These are phyloP conservation scores for Diplolepis rosae DNA, from an alignment of 2,888 invertebrate species.

Conservation along the genomic window DNA sequence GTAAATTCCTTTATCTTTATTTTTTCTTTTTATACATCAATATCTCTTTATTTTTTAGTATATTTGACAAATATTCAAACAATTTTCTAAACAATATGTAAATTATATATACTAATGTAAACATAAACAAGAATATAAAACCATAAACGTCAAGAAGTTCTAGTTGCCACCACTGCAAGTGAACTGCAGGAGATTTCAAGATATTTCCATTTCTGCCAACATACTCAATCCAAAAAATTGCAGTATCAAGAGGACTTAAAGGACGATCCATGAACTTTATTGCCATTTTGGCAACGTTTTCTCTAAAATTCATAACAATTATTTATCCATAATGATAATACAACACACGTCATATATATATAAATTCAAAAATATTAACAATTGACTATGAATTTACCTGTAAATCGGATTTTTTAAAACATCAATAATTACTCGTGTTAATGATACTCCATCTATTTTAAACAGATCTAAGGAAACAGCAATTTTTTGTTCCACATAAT, in stretches of 20 bases:
- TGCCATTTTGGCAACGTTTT: background rate
- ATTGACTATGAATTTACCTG: conserved; percentile 47
- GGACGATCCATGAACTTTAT: conserved; percentile 74
- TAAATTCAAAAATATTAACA: too few relatives aligned
- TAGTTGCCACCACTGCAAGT: conserved; percentile 72
- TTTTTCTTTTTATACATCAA: background rate
- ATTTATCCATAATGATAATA: background rate
- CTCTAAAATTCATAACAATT: too few relatives aligned
- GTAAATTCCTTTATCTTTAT: too few relatives aligned
- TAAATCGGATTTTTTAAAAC: conserved; percentile 70
- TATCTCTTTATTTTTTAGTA: too few relatives aligned
- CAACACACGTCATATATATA: background rate
- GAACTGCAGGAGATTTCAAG: conserved; percentile 70
- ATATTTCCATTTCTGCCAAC: conserved; percentile 74
- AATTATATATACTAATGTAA: conserved; percentile 61
- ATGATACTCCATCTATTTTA: conserved; percentile 64
- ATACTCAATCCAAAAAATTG: conserved; percentile 82
- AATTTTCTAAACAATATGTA: conserved; percentile 28
- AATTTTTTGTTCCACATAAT: conserved; percentile 53
- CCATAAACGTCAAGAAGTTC: conserved; percentile 44
- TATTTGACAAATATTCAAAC: too few relatives aligned
- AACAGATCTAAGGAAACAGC: conserved; percentile 49
- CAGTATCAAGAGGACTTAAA: conserved; percentile 76
- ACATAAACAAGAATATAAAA: conserved; percentile 18
- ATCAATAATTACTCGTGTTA: conserved; percentile 67